Evolutionary conservation across 2,888 invertebrate genomes (phyloP).

Genomic region (Plagiodera versicolora): DNA sequence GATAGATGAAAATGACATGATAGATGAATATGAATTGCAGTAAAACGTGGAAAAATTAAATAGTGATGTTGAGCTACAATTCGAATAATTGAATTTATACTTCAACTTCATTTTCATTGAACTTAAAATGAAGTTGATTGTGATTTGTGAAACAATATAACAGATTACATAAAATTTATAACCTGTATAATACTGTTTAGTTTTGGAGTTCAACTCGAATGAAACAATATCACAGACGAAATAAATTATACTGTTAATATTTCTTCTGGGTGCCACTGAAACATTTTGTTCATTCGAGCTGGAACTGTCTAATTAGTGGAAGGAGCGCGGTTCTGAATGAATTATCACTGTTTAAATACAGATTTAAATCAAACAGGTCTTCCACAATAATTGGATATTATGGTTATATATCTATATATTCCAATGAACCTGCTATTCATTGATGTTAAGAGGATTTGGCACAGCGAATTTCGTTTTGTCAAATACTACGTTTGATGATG

Average conservation of each 20-base stretch:
- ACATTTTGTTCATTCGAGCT: background rate
- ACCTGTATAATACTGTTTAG: too few relatives aligned
- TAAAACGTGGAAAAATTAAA: too few relatives aligned
- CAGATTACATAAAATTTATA: too few relatives aligned
- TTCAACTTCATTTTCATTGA: too few relatives aligned
- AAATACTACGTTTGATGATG: background rate
- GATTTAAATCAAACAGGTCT: slow-evolving; percentile 24
- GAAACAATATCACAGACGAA: too few relatives aligned
- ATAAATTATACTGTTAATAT: background rate
- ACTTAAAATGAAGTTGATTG: too few relatives aligned
- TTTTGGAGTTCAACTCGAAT: too few relatives aligned
- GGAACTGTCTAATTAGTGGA: slow-evolving; percentile 29
- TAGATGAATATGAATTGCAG: too few relatives aligned
- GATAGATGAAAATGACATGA: too few relatives aligned
- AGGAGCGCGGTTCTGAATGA: slow-evolving; percentile 27
- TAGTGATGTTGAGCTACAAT: too few relatives aligned
- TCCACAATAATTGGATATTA: slow-evolving; percentile 26
- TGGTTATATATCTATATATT: slow-evolving; percentile 19
- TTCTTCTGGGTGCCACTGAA: background rate
- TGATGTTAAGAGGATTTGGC: slow-evolving; percentile 7
- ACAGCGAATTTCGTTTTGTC: slow-evolving; percentile 3
- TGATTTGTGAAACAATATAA: too few relatives aligned
- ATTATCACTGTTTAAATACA: slow-evolving; percentile 27
- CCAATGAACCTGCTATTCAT: slow-evolving; percentile 5
- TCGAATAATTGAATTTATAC: too few relatives aligned